Evolutionary conservation across 1,140 invertebrate genomes (phyloP).

Genomic region (Pogonomyrmex barbatus): DNA sequence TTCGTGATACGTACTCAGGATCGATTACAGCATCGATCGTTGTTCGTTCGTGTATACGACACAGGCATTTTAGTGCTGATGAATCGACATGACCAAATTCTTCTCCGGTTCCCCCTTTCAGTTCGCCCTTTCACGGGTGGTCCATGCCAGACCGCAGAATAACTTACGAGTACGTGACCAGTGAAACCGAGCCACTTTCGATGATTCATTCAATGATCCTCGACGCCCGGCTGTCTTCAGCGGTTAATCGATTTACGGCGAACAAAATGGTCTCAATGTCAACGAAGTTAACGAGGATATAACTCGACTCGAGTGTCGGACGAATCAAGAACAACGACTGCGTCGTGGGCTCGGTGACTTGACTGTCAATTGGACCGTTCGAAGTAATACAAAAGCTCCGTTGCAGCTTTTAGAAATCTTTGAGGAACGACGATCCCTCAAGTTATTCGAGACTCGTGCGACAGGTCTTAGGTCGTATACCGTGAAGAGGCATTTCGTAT

Average conservation of each 20-base stretch:
- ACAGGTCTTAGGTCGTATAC: constrained; percentile 57
- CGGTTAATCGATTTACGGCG: constrained; percentile 59
- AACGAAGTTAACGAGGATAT: constrained; percentile 12
- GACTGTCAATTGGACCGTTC: neutral
- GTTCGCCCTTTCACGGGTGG: constrained; percentile 49
- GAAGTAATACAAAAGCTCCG: neutral
- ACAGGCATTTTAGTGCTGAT: constrained; percentile 60
- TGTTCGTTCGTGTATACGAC: constrained; percentile 27
- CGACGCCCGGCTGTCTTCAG: constrained; percentile 59
- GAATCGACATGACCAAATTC: constrained; percentile 46
- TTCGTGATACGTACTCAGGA: neutral
- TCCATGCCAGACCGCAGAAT: constrained; percentile 41
- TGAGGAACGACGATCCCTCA: constrained; percentile 12
- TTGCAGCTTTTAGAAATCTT: neutral
- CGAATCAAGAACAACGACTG: neutral
- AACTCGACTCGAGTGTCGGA: neutral
- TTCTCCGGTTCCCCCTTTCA: neutral
- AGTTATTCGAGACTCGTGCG: constrained; percentile 60
- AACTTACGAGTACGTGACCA: constrained; percentile 46
- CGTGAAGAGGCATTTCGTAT: constrained; percentile 56
- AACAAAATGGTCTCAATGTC: constrained; percentile 12
- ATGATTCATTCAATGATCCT: constrained; percentile 64
- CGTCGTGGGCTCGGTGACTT: neutral
- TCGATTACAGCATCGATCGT: constrained; percentile 40
- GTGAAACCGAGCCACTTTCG: constrained; percentile 57